These are phyloP conservation scores for Agelastica alni DNA, from an alignment of 2,888 invertebrate genomes.

Conservation along the genomic window DNA sequence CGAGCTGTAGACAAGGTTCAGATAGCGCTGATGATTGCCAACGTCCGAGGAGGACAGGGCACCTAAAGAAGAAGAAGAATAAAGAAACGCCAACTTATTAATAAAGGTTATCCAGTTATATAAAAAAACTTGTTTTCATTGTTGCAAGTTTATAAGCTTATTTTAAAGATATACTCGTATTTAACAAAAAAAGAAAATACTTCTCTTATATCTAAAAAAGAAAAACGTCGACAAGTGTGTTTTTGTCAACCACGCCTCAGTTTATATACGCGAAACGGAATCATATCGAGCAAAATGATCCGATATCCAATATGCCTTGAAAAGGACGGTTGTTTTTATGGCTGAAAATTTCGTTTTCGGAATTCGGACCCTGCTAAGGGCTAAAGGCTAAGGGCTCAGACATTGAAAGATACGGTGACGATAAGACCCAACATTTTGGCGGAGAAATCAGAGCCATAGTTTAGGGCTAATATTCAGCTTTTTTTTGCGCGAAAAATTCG, in stretches of 20 bases:
- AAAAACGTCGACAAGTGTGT: conserved; percentile 5
- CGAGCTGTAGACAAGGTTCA: no score
- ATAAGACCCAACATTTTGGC: conserved; percentile 21
- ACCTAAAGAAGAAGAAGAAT: no score
- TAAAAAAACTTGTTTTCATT: no score
- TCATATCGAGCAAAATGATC: conserved; percentile 25
- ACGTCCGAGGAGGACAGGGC: no score
- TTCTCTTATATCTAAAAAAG: conserved; percentile 8
- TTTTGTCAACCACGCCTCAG: conserved; percentile 15
- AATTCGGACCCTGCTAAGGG: conserved; percentile 19
- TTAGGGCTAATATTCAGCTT: no score
- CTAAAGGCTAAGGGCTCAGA: conserved; percentile 16
- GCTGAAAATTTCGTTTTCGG: conserved; percentile 23
- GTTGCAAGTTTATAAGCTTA: no score
- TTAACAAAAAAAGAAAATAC: conserved; percentile 8
- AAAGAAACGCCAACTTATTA: no score
- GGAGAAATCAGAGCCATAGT: not conserved
- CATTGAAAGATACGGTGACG: conserved; percentile 16
- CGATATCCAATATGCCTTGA: conserved; percentile 28
- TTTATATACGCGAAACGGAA: conserved; percentile 18
- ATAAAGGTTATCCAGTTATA: no score
- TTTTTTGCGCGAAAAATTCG: no score
- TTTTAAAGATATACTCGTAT: no score
- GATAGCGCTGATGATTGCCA: no score
- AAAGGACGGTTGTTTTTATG: conserved; percentile 29